Conservation (phyloP, 2,888 invertebrate species). For the Spisula subtruncata region DNA sequence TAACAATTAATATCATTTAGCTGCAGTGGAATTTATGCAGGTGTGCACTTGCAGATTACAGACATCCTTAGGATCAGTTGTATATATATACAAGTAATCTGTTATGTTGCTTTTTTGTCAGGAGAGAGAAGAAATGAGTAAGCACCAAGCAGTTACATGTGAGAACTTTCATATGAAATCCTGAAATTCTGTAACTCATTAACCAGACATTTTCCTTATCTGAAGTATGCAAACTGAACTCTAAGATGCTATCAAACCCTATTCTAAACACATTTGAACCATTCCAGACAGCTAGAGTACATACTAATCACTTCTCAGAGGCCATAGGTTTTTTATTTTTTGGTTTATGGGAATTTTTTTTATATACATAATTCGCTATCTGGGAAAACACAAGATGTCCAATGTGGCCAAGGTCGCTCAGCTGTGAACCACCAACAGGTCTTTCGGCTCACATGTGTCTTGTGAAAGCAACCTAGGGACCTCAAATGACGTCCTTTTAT, state of each 20-base stretch:
- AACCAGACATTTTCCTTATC: slow-evolving; percentile 7
- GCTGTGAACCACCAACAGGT: too few relatives aligned
- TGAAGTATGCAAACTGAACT: slow-evolving; percentile 10
- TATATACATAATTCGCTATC: too few relatives aligned
- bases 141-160: background rate
- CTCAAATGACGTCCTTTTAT: too few relatives aligned
- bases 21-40: background rate
- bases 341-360: background rate
- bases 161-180: background rate
- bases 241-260: background rate
- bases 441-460: too few relatives aligned
- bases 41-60: background rate
- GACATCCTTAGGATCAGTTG: background rate
- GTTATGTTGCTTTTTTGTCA: background rate
- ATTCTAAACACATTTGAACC: background rate
- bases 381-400: too few relatives aligned
- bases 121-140: background rate
- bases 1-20: too few relatives aligned
- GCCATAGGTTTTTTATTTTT: background rate
- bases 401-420: too few relatives aligned
- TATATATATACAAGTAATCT: background rate
- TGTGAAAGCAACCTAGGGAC: too few relatives aligned
- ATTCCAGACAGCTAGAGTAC: background rate
- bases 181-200: background rate
- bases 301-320: background rate